Conservation (phyloP, 2,888 invertebrate genomes). For the Euproctis similis region DNA sequence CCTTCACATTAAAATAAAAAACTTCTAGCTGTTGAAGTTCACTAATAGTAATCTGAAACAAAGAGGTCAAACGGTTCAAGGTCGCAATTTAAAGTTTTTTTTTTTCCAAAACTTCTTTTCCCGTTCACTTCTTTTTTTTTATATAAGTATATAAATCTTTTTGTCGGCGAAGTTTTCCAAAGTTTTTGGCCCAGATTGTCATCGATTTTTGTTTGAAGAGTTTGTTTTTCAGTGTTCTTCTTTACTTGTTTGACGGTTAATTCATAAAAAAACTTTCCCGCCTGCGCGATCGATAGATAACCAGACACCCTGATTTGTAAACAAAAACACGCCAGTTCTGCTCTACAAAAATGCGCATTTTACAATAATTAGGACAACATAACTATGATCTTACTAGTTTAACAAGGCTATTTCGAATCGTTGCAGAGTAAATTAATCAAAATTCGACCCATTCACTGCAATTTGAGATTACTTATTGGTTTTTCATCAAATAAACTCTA, state of each 20-base stretch:
- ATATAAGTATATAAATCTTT: slow-evolving; percentile 77
- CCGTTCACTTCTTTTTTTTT: slow-evolving; percentile 74
- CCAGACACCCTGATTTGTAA: slow-evolving; percentile 55
- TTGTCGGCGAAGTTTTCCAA: slow-evolving; percentile 70
- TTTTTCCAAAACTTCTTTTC: slow-evolving; percentile 72
- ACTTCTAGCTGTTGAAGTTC: slow-evolving; percentile 57
- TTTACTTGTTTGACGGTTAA: slow-evolving; percentile 77
- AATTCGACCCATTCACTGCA: too few species aligned
- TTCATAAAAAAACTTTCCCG: slow-evolving; percentile 75
- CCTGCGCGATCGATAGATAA: slow-evolving; percentile 66
- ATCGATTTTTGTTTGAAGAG: slow-evolving; percentile 77
- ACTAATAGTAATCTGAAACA: slow-evolving; percentile 75
- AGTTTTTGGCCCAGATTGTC: slow-evolving; percentile 77
- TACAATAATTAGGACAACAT: too few species aligned
- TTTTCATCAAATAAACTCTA: too few species aligned
- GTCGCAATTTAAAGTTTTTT: slow-evolving; percentile 78
- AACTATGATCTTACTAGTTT: too few species aligned
- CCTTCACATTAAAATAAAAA: slow-evolving; percentile 63
- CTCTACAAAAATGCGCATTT: too few species aligned
- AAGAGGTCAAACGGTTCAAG: slow-evolving; percentile 73
- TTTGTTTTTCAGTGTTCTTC: slow-evolving; percentile 77
- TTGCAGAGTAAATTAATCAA: too few species aligned
- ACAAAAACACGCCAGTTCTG: slow-evolving; percentile 41
- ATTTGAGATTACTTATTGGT: too few species aligned
- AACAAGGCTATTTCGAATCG: too few species aligned